A percentile compares a stretch with the other conserved stretches of the same genome.
Conservation (phyloP, 2,888 invertebrate species). For the Shargacucullia verbasci region DNA sequence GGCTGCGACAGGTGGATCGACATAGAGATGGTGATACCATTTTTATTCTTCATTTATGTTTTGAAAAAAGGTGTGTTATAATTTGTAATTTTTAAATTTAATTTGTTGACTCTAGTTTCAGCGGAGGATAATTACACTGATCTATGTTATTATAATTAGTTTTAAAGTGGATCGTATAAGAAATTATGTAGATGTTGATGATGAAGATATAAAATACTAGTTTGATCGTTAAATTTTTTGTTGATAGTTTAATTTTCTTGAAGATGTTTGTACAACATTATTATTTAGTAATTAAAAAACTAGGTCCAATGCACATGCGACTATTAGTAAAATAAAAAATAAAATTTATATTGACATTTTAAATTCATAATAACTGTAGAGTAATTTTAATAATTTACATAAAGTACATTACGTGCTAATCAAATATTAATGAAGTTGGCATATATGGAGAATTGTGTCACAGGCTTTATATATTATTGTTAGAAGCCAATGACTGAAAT, state of each 20-base stretch:
- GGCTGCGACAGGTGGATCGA: constrained; percentile 55
- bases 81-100: constrained; percentile 11
- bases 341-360: too few relatives aligned
- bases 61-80: neutral
- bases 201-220: constrained; percentile 10
- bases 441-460: too few relatives aligned
- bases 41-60: neutral
- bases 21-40: constrained; percentile 56
- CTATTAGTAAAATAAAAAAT: too few relatives aligned
- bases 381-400: too few relatives aligned
- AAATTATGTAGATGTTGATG: constrained; percentile 6
- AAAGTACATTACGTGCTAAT: too few relatives aligned
- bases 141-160: constrained; percentile 16
- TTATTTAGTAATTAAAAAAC: constrained; percentile 10
- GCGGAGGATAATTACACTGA: constrained; percentile 4
- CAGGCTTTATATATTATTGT: too few relatives aligned
- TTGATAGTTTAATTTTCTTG: constrained; percentile 4
- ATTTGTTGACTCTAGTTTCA: constrained; percentile 13
- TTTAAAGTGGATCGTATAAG: constrained; percentile 11
- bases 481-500: too few relatives aligned
- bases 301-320: too few relatives aligned
- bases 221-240: neutral
- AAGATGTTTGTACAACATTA: constrained; percentile 3
- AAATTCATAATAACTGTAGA: too few relatives aligned
- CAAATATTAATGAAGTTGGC: too few relatives aligned